These are phyloP conservation scores for Miniopterus natalensis DNA, from an alignment of 2,113 vertebrate genomes.

Conservation along the genomic window DNA sequence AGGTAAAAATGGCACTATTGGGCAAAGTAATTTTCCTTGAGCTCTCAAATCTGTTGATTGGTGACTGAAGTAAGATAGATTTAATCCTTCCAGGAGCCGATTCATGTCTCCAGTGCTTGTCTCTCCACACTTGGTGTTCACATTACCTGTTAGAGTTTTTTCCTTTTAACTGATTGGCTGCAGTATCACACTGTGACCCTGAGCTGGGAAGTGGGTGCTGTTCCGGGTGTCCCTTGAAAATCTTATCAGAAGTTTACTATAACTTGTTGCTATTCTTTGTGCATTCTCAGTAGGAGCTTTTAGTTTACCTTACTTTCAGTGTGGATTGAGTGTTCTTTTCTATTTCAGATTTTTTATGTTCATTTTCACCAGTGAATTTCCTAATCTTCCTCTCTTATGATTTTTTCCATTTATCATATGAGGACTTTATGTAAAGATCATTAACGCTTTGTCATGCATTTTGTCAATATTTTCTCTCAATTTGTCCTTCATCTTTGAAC, in stretches of 20 bases:
- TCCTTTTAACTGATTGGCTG: background rate
- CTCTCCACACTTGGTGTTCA: background rate
- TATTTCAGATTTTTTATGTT: background rate
- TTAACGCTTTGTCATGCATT: background rate
- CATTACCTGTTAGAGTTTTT: background rate
- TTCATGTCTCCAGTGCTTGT: background rate
- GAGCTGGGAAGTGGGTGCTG: background rate
- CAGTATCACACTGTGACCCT: background rate
- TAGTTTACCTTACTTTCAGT: background rate
- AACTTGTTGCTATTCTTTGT: background rate
- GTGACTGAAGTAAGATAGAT: background rate
- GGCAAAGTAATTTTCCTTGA: background rate
- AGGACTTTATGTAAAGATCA: background rate
- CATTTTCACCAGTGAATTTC: background rate
- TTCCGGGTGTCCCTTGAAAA: background rate
- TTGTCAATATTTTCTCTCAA: background rate
- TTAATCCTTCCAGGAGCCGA: background rate
- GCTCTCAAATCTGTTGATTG: too few species aligned
- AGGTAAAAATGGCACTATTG: background rate
- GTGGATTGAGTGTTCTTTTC: background rate
- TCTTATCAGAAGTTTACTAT: background rate
- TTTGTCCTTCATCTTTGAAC: background rate
- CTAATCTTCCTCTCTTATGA: background rate
- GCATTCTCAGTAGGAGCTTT: background rate
- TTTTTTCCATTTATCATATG: background rate